Evolutionary conservation across 2,888 invertebrate species (phyloP).

Genomic region (Drosophila pegasa): DNA sequence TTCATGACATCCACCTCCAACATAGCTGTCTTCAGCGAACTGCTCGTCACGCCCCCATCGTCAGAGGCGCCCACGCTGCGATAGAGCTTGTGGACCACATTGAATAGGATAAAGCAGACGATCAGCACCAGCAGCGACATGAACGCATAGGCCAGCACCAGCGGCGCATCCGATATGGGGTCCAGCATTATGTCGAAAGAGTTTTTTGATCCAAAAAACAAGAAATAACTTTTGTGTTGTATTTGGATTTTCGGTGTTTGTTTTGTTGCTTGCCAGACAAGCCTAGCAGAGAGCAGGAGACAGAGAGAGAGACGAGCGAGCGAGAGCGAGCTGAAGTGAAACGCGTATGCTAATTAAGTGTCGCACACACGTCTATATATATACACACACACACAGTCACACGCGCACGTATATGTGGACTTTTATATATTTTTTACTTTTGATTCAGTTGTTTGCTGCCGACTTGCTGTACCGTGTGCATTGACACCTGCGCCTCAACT

Average conservation of each 20-base stretch:
- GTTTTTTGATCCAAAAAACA: conserved; percentile 8
- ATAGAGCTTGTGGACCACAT: conserved; percentile 83
- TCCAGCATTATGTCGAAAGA: conserved; percentile 71
- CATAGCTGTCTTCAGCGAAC: conserved; percentile 57
- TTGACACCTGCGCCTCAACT: conserved; percentile 72
- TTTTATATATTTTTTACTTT: neutral
- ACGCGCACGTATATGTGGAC: neutral
- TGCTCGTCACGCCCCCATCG: conserved; percentile 20
- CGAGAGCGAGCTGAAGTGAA: conserved; percentile 24
- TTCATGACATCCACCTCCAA: conserved; percentile 66
- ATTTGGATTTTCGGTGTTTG: neutral
- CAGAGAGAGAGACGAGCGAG: neutral
- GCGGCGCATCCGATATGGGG: conserved; percentile 81
- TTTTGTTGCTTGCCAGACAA: neutral
- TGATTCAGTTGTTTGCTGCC: conserved; percentile 10
- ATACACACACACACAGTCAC: conserved; percentile 7
- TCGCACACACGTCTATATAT: conserved; percentile 19
- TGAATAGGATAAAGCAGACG: conserved; percentile 82
- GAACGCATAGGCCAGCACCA: conserved; percentile 83
- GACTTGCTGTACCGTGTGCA: conserved; percentile 54
- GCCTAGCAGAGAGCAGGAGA: neutral
- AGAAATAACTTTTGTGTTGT: conserved; percentile 4
- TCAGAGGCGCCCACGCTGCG: conserved; percentile 36
- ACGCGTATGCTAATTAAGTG: conserved; percentile 70
- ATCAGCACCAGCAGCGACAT: conserved; percentile 82